Evolutionary conservation across 2,888 invertebrate genomes (phyloP), one percentile per base, ranked within the genome.

Genomic region (Tetragonisca angustula): DNA sequence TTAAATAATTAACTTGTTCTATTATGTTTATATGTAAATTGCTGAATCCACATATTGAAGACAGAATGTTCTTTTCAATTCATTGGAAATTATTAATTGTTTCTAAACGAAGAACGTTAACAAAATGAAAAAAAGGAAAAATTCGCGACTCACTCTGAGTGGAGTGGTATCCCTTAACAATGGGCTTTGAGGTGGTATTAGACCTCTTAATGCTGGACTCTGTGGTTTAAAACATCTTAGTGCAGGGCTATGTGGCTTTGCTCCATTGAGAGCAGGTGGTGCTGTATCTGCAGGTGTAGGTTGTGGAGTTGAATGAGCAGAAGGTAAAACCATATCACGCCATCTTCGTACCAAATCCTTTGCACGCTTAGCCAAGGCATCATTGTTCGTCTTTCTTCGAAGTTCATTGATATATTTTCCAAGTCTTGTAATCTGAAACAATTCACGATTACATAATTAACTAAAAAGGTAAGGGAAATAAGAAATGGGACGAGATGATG

Each of bases 361-460:
- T 80, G 98, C 98, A 89, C 99, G 96, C 92, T 97, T 97, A 76
- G 98, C 98, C 94, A 99, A 95, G 83, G 96, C 96, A 89, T 98
- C 97, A 94, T 98, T 97, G 81, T 96, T 96, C 64, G 98, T 98
- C 95, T 98, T 98, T 83, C 98, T 96, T 78, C 99, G 96, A 74
- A 99, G 95, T 94, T 98, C 98, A 95, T 99, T 99, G 95, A 99
- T 97, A 94, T 98, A 97, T 95, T 97, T 98, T 62, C 98, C 99
- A 94, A 99, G 95, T 96, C 99, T 96, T 96, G 99, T 99, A 96
- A 97, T 97, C 98, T 98, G 95, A 77, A 83, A 83, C 59, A 50
- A 59, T 32, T n/a, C 54, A 68, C 61, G n/a, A 59, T n/a, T 79
- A 52, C 13, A 27, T 27, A 21, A 4, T 9, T 64, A 36, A 36